A percentile compares a stretch with the other conserved stretches of the same genome.
Conservation (phyloP, 2,113 vertebrate genomes). For the Elanoides forficatus region DNA sequence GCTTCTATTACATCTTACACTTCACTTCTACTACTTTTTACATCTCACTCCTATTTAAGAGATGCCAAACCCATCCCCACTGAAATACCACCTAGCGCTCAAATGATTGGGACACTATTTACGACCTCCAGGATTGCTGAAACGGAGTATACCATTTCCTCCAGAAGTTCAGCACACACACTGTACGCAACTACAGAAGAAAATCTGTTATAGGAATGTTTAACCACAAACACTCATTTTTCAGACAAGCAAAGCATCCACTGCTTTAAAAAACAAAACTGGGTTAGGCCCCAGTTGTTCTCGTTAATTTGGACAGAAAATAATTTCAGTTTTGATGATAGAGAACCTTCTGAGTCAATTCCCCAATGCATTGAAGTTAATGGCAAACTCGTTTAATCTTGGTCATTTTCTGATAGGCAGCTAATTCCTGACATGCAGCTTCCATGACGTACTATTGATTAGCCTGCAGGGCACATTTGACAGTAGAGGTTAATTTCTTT, state of each 20-base stretch:
- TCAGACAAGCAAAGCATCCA: constrained; percentile 6
- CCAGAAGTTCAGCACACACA: background rate
- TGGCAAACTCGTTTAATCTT: background rate
- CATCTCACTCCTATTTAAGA: background rate
- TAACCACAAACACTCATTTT: background rate
- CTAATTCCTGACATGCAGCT: background rate
- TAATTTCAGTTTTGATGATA: constrained; percentile 4
- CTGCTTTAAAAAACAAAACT: background rate
- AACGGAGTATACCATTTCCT: background rate
- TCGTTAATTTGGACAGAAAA: constrained; percentile 36
- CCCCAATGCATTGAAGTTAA: background rate
- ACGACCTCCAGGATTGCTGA: background rate
- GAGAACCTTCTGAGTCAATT: background rate
- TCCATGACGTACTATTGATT: background rate
- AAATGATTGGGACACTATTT: background rate
- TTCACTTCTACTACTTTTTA: background rate
- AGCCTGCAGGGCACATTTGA: background rate
- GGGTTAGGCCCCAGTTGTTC: background rate
- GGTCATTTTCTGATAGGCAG: background rate
- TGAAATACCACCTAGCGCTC: background rate
- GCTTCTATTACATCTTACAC: background rate
- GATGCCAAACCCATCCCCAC: background rate
- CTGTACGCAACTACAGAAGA: background rate
- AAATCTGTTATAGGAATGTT: background rate
- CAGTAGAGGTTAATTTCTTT: background rate